Percentiles rank a stretch among this genome's conserved stretches.
Evolutionary conservation across 2,113 vertebrate species (phyloP).

Genomic region (Tapirus terrestris): DNA sequence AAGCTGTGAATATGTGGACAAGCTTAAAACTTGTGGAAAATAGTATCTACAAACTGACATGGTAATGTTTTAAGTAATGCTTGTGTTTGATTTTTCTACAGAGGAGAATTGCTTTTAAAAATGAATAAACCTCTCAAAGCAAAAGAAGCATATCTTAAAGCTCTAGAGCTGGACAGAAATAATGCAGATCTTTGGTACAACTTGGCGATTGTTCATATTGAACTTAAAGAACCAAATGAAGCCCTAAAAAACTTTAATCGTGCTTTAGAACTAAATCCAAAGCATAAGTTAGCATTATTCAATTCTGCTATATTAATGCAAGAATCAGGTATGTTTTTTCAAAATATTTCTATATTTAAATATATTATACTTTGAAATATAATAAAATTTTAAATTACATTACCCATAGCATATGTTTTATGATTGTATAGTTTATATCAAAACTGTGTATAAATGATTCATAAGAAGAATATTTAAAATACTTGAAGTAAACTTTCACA

Average conservation of each 20-base stretch:
- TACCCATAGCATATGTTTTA: neutral
- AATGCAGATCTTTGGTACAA: slow-evolving; percentile 99
- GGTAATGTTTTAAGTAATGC: slow-evolving; percentile 25
- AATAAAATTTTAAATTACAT: neutral
- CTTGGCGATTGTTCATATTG: slow-evolving; percentile 97
- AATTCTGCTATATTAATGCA: slow-evolving; percentile 99
- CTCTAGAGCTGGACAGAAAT: slow-evolving; percentile 93
- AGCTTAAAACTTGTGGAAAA: neutral
- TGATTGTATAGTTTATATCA: neutral
- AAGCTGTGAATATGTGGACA: neutral
- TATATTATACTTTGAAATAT: slow-evolving; percentile 4
- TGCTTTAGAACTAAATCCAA: slow-evolving; percentile 94
- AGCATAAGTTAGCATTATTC: slow-evolving; percentile 95
- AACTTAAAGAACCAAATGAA: slow-evolving; percentile 96
- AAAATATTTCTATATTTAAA: slow-evolving; percentile 15
- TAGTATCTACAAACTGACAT: neutral
- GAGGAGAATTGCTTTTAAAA: slow-evolving; percentile 97
- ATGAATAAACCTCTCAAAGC: slow-evolving; percentile 98
- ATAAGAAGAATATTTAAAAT: slow-evolving; percentile 35
- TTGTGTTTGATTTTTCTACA: slow-evolving; percentile 83
- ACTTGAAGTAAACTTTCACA: slow-evolving; percentile 8
- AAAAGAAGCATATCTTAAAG: slow-evolving; percentile 95
- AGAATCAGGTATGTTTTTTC: slow-evolving; percentile 93
- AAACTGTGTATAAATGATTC: neutral
- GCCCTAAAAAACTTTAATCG: slow-evolving; percentile 96